These are phyloP conservation scores for Tinamus major DNA, from an alignment of 2,797 vertebrate species.

Conservation along the genomic window DNA sequence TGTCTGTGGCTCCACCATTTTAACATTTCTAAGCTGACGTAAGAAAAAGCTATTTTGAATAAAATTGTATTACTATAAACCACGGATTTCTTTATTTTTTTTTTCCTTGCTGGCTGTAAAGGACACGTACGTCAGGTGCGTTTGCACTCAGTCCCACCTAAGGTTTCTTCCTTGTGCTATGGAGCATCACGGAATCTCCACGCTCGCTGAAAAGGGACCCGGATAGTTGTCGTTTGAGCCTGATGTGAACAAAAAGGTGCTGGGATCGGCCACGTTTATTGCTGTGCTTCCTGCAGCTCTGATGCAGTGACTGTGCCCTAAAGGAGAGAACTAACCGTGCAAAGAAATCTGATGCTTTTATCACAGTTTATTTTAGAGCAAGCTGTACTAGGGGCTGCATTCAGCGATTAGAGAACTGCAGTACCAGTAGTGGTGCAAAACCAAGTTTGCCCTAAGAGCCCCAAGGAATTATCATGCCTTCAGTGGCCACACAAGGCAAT, in stretches of 20 bases:
- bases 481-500: accelerated
- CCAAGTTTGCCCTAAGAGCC: not conserved
- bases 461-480: not conserved
- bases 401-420: not conserved
- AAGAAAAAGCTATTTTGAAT: slow-evolving; percentile 18
- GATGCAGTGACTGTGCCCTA: not conserved
- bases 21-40: slow-evolving; percentile 27
- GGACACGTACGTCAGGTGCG: not conserved
- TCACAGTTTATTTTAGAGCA: not conserved
- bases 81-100: not conserved
- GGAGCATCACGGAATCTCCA: slow-evolving; percentile 16
- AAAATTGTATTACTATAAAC: slow-evolving; percentile 24
- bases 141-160: slow-evolving; percentile 8
- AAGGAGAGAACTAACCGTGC: not conserved
- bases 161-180: not conserved
- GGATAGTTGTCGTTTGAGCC: not conserved
- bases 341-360: not conserved
- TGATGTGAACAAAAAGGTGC: not conserved
- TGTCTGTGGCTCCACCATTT: slow-evolving; percentile 54
- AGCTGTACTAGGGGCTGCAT: not conserved
- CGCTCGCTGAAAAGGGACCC: not conserved
- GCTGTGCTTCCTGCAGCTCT: slow-evolving; percentile 25
- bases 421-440: not conserved
- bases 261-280: not conserved
- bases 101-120: slow-evolving; percentile 26